A percentile compares a stretch with the other conserved stretches of the same genome.
Conservation (phyloP, 1,140 invertebrate genomes). For the Drosophila littoralis region DNA sequence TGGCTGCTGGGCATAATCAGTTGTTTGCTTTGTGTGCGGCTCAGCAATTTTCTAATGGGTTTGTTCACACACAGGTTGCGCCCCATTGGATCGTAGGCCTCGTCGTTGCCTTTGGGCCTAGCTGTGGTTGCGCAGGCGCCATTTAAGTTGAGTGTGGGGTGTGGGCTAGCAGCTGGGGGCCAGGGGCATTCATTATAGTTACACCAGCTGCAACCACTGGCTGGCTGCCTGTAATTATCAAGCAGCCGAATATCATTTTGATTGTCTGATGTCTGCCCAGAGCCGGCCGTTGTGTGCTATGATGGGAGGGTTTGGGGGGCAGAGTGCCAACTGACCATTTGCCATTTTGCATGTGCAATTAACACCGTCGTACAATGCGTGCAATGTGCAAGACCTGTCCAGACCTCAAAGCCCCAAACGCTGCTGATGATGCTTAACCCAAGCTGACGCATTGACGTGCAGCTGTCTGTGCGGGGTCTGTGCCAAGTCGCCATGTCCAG, state of each 20-base stretch:
- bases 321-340: constrained; percentile 45
- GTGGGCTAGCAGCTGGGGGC: not conserved
- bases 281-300: not conserved
- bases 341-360: constrained; percentile 56
- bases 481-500: not conserved
- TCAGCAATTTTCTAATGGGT: constrained; percentile 30
- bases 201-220: constrained; percentile 22
- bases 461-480: constrained; percentile 27
- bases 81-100: constrained; percentile 1
- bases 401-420: not conserved
- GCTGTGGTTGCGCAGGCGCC: constrained; percentile 20
- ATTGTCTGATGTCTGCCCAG: constrained; percentile 36
- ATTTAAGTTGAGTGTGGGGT: not conserved
- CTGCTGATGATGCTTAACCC: constrained; percentile 39
- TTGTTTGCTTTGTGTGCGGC: constrained; percentile 22
- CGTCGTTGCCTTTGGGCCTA: not conserved
- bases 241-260: constrained; percentile 51
- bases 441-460: constrained; percentile 47
- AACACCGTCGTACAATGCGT: constrained; percentile 37
- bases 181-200: constrained; percentile 16
- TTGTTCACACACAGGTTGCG: constrained; percentile 29
- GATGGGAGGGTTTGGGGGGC: too few species aligned
- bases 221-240: constrained; percentile 43
- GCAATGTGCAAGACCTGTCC: constrained; percentile 27
- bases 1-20: constrained; percentile 25